Evolutionary conservation across 2,797 vertebrate genomes (phyloP).

Genomic region (Rhinella marina): DNA sequence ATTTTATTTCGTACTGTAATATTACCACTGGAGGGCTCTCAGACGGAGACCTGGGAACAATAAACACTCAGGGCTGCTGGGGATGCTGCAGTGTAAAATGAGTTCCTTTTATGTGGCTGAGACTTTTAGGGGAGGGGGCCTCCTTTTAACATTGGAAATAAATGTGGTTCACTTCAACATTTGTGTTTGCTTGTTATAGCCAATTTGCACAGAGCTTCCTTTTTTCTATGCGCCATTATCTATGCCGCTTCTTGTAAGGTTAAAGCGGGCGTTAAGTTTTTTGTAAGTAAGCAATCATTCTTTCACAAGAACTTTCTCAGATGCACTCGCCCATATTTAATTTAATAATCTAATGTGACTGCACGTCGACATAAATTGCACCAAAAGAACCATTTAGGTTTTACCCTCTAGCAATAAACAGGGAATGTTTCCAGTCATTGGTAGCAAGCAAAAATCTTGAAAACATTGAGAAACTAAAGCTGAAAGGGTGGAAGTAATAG

Average conservation of each 20-base stretch:
- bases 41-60: constrained; percentile 1
- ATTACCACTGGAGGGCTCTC: neutral
- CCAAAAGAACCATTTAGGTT: too few relatives aligned
- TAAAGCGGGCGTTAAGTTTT: neutral
- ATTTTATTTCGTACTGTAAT: constrained; percentile 5
- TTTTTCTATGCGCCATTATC: neutral
- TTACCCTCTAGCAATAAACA: too few relatives aligned
- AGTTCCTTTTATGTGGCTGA: neutral
- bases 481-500: too few relatives aligned
- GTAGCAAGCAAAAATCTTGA: too few relatives aligned
- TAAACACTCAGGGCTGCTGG: neutral
- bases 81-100: neutral
- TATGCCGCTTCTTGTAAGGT: neutral
- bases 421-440: too few relatives aligned
- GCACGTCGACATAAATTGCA: too few relatives aligned
- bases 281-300: neutral
- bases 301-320: neutral
- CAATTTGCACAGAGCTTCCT: neutral
- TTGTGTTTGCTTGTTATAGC: neutral
- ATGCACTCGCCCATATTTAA: neutral
- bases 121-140: neutral
- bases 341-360: too few relatives aligned
- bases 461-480: too few relatives aligned
- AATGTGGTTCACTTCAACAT: neutral
- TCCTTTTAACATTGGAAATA: neutral